These are phyloP conservation scores for Coenonympha glycerion DNA, from an alignment of 2,888 invertebrate species.

Conservation along the genomic window DNA sequence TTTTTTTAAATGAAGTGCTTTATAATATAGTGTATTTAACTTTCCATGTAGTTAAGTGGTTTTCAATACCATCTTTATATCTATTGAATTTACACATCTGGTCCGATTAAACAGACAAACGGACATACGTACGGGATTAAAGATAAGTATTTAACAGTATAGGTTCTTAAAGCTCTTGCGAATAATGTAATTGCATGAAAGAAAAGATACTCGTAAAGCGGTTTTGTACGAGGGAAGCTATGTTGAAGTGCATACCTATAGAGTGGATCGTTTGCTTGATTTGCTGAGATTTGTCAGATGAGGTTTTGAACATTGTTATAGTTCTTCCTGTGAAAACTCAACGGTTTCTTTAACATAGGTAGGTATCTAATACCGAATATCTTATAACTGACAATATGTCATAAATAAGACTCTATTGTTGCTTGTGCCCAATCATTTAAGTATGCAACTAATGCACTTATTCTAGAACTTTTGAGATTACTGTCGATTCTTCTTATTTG, in stretches of 20 bases:
- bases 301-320: conserved; percentile 20
- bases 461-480: too few species aligned
- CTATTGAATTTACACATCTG: conserved; percentile 14
- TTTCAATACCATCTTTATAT: conserved; percentile 22
- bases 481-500: too few species aligned
- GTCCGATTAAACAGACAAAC: conserved; percentile 14
- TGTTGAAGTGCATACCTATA: conserved; percentile 21
- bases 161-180: conserved; percentile 13
- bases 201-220: too few species aligned
- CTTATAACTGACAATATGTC: too few species aligned
- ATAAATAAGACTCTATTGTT: too few species aligned
- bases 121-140: conserved; percentile 20
- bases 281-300: too few species aligned
- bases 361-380: background rate
- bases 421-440: too few species aligned
- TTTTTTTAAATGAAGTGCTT: conserved; percentile 31
- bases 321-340: conserved; percentile 24
- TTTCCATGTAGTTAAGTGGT: conserved; percentile 26
- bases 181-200: conserved; percentile 20
- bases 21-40: background rate
- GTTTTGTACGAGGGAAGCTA: conserved; percentile 17
- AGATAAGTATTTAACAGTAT: too few species aligned
- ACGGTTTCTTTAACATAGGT: too few species aligned
- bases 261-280: too few species aligned
- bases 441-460: too few species aligned